Evolutionary conservation across 2,797 vertebrate species (phyloP), one percentile per base, ranked within the genome.

Genomic region (Poeciliopsis presidionis): DNA sequence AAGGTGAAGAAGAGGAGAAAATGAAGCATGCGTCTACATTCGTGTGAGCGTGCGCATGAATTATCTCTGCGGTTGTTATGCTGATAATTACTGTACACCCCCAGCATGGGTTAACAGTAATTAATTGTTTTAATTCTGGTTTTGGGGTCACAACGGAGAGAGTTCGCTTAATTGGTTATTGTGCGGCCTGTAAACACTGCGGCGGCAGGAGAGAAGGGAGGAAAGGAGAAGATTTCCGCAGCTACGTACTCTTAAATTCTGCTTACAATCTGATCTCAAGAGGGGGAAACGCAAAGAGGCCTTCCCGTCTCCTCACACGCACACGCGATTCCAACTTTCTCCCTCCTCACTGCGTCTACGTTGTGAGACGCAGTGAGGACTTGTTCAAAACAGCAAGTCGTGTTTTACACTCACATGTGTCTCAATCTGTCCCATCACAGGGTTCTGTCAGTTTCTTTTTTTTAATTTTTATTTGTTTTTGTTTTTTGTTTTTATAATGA

Each of bases 41-140:
- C 14, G 28, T 12, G 61, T 12, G 83, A 74, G 82, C 3, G 3
- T 51, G 49, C 2, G 3, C 77, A 85, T 75, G 84, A 88, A 89
- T 85, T 65, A 87, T 85, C 92, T 89, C 30, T 77, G 82, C 77
- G 80, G 91, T 90, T 85, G 92, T 72, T 53, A 88, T 78, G 79
- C 84, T 67, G 87, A 94, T 96, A 95, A 96, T 94, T 95, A 94
- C 82, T 47, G 28, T 63, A 61, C 36, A 47, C 88, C 65, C 79
- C 57, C 85, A 82, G 91, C 88, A 91, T 87, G 89, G 89, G 93
- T 93, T 93, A 92, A 81, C 80, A 25, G 92, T 95, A 95, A 95
- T 95, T 95, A 93, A 94, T 94, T 91, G 88, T 93, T 94, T 94
- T 94, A 91, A 94, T 93, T 93, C 85, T 76, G 77, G 85, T 92